phyloP scores from a whole-genome alignment of 2,113 vertebrate species.

The Phylloscopus whistleri region DNA sequence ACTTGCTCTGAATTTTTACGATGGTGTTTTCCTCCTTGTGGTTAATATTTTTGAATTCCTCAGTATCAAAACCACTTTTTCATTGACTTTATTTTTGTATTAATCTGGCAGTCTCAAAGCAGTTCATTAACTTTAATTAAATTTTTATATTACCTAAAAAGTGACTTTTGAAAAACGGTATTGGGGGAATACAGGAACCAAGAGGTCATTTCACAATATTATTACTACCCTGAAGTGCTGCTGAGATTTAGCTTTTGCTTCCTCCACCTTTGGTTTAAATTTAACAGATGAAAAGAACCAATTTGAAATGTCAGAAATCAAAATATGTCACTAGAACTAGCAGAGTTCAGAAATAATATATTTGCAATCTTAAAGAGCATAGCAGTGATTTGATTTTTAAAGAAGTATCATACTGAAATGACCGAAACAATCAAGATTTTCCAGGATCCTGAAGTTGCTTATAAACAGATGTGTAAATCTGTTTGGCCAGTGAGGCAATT shows the following conservation, averaged over 20 bases:
- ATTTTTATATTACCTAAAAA: constrained; percentile 18
- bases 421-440: background rate
- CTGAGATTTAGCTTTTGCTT: background rate
- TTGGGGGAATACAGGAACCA: background rate
- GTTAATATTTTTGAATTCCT: background rate
- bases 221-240: constrained; percentile 6
- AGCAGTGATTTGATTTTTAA: background rate
- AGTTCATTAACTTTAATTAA: constrained; percentile 30
- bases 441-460: background rate
- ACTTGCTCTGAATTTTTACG: background rate
- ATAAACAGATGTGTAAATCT: background rate
- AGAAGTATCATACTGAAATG: background rate
- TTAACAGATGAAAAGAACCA: background rate
- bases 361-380: background rate
- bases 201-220: constrained; percentile 29
- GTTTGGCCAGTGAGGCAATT: background rate
- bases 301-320: constrained; percentile 1
- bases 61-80: background rate
- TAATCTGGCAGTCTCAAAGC: background rate
- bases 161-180: constrained; percentile 1
- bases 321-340: background rate
- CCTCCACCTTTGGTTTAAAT: background rate
- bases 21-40: background rate
- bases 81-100: background rate
- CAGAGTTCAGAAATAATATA: background rate